Percentiles rank a stretch among this genome's conserved stretches.
These are phyloP conservation scores for Oscheius sp. DNA, from an alignment of 2,888 invertebrate genomes.

Conservation along the genomic window DNA sequence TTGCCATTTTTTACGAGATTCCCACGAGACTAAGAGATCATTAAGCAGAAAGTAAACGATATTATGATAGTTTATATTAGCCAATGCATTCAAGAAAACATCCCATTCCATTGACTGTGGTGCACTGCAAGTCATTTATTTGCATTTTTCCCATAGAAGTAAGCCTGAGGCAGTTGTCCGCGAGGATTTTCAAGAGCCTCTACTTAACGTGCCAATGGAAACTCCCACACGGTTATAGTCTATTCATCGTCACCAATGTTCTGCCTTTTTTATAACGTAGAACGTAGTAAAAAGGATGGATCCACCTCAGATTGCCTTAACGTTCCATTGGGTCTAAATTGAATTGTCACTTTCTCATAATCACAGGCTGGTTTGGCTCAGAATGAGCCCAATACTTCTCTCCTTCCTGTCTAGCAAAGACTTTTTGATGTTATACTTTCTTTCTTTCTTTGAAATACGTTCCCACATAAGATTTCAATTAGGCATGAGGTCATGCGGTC, in stretches of 20 bases:
- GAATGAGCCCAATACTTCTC: slow-evolving; percentile 11
- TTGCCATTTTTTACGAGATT: not conserved
- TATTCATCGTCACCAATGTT: slow-evolving; percentile 3
- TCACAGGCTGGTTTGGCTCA: slow-evolving; percentile 17
- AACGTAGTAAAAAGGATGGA: not conserved
- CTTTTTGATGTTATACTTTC: not conserved
- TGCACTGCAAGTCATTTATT: slow-evolving; percentile 5
- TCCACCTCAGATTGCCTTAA: slow-evolving; percentile 24
- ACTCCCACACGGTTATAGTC: slow-evolving; percentile 20
- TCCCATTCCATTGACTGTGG: not conserved
- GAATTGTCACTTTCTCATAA: slow-evolving; percentile 27
- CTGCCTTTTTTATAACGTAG: not conserved
- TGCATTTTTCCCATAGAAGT: slow-evolving; percentile 28
- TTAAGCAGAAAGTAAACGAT: not conserved
- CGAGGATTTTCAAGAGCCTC: slow-evolving; percentile 16
- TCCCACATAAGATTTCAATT: not conserved
- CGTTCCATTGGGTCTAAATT: slow-evolving; percentile 22
- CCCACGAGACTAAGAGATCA: not conserved
- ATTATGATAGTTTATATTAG: slow-evolving; percentile 2
- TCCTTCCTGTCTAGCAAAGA: not conserved
- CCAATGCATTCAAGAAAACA: slow-evolving; percentile 7
- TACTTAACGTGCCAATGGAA: slow-evolving; percentile 15
- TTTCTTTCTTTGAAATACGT: not conserved
- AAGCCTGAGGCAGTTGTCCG: slow-evolving; percentile 8
- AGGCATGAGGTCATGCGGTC: slow-evolving; percentile 26